Evolutionary conservation across 2,888 invertebrate species (phyloP).

Genomic region (Sinhomidia bicolor): DNA sequence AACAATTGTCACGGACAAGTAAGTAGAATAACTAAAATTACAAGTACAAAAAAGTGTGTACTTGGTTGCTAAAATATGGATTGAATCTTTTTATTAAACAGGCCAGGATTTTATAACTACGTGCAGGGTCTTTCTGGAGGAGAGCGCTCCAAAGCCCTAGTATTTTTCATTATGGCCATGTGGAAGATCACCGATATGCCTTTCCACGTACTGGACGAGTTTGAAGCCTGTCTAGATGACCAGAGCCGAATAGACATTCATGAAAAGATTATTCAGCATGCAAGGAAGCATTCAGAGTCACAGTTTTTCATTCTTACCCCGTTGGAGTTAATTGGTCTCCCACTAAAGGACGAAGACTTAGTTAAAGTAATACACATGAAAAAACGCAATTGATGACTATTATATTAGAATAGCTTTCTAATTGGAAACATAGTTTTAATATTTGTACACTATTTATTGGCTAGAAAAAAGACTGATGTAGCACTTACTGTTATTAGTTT

Average conservation of each 20-base stretch:
- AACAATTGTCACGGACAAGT: conserved; percentile 46
- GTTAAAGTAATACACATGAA: not conserved
- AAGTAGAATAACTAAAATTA: not conserved
- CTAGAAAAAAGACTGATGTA: not conserved
- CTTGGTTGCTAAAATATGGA: not conserved
- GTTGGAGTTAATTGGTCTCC: not conserved
- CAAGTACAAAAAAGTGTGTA: not conserved
- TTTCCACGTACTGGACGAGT: conserved; percentile 59
- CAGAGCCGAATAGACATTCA: conserved; percentile 20
- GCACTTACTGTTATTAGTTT: no score
- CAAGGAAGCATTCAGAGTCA: conserved; percentile 11
- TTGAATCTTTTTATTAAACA: not conserved
- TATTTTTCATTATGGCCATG: conserved; percentile 69
- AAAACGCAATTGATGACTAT: not conserved
- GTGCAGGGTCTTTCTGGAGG: conserved; percentile 52
- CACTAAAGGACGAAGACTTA: not conserved
- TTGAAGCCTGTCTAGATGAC: conserved; percentile 54
- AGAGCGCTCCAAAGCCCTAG: conserved; percentile 49
- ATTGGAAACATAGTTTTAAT: not conserved
- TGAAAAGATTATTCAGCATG: conserved; percentile 32
- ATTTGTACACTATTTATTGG: no score
- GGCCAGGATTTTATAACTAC: conserved; percentile 50
- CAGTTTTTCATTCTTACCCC: conserved; percentile 60
- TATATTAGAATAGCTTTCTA: not conserved
- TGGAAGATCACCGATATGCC: conserved; percentile 62